A percentile compares a stretch with the other conserved stretches of the same genome.
Conservation (phyloP, 2,888 invertebrate species). For the Sycophila texana region DNA sequence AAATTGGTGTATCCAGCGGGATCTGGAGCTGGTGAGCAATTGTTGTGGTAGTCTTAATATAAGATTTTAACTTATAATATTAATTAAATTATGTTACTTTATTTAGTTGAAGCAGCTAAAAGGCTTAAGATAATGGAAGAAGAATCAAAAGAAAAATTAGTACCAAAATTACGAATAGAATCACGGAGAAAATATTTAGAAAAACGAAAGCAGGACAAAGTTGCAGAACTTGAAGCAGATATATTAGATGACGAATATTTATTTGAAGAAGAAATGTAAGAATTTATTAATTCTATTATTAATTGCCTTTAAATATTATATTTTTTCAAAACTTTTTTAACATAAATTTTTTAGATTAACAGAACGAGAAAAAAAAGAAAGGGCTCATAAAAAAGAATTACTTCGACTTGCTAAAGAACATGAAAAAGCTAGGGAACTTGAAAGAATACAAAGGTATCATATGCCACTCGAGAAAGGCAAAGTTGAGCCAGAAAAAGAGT, state of each 20-base stretch:
- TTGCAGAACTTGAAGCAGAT: slow-evolving; percentile 95
- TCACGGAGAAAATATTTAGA: slow-evolving; percentile 95
- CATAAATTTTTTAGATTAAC: slow-evolving; percentile 82
- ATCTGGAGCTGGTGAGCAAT: slow-evolving; percentile 68
- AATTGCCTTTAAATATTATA: slow-evolving; percentile 26
- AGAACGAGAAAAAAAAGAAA: slow-evolving; percentile 87
- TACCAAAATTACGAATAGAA: slow-evolving; percentile 92
- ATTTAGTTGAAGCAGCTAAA: slow-evolving; percentile 87
- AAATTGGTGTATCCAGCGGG: slow-evolving; percentile 79
- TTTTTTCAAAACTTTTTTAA: slow-evolving; percentile 1
- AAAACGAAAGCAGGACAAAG: slow-evolving; percentile 97
- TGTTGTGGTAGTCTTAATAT: slow-evolving; percentile 5
- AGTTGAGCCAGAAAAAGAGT: slow-evolving; percentile 91
- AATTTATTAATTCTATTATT: neutral
- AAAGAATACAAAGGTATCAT: slow-evolving; percentile 94
- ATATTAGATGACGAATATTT: slow-evolving; percentile 97
- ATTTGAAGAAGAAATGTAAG: slow-evolving; percentile 90
- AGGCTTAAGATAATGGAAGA: slow-evolving; percentile 88
- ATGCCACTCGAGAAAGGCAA: slow-evolving; percentile 94
- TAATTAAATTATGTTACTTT: neutral
- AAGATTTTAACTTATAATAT: neutral
- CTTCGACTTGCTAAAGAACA: slow-evolving; percentile 95
- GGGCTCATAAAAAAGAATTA: slow-evolving; percentile 93
- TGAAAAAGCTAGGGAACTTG: slow-evolving; percentile 94
- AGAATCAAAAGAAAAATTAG: slow-evolving; percentile 89